Evolutionary conservation across 2,113 vertebrate species (phyloP), one percentile per base, ranked within the genome.

Genomic region (Bufo gargarizans): DNA sequence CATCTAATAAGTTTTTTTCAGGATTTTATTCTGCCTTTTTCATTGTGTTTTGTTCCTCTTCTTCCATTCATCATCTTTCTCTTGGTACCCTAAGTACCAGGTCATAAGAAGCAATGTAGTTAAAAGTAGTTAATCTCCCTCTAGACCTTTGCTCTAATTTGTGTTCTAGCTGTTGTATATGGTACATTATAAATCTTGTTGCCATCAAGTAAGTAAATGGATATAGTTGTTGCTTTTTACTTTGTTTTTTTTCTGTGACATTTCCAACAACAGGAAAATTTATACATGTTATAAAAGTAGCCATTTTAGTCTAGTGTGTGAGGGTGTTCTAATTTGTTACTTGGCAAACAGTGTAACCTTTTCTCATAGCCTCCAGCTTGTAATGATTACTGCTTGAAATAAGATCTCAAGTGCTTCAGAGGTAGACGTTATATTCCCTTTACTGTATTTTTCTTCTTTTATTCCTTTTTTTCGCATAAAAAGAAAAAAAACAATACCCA

Each of bases 251-350:
- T 61, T 78, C 76, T 7, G 43, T 78, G 72, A 77, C 76, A 78
- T 86, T 86, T 85, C 71, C 47, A 85, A 77, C 71, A 77, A 76
- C 76, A 86, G 13, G 12, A 45, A 78, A 79, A 78, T 86, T 79
- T 86, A 86, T 78, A 77, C 58, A 78, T 20, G 85, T 86, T 86
- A 86, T 78, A 78, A 79, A 86, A 86, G 74, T 79, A 33, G 85
- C 59, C 85, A 86, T 86, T 67, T 78, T 78, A 53, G 58, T 55
- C 47, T 13, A 55, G 43, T 55, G 58, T 17, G 49, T 8, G 59
- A 33, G 74, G 77, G 49, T 3, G 45, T 22, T 78, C 58, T 67
- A 43, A 78, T 86, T 65, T 86, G 85, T 86, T 78, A 67, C 76
- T 86, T 86, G 85, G 85, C 58, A 86, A 78, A 78, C 74, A 78